phyloP scores from a whole-genome alignment of 1,140 invertebrate species.

The Harpegnathos saltator region DNA sequence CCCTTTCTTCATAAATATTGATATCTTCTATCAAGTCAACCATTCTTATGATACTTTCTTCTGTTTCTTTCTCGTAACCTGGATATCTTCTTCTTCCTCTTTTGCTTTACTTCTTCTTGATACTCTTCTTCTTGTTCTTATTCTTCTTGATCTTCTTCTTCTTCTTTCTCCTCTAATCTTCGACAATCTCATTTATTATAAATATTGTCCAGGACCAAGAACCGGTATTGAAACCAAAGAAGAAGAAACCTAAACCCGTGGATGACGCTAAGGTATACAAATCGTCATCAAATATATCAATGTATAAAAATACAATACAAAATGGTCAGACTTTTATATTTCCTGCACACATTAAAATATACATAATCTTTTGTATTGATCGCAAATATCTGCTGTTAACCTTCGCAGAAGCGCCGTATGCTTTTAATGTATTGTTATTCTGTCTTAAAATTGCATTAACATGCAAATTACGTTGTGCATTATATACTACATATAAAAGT shows the following conservation, averaged over 20 bases:
- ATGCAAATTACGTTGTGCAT: background rate
- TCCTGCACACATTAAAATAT: background rate
- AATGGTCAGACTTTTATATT: background rate
- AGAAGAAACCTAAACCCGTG: slow-evolving; percentile 49
- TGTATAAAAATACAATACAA: slow-evolving; percentile 1
- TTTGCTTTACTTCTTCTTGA: background rate
- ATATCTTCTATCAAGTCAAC: background rate
- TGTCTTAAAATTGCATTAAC: slow-evolving; percentile 6
- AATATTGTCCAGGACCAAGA: slow-evolving; percentile 66
- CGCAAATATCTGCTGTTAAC: slow-evolving; percentile 29
- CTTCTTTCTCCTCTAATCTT: slow-evolving; percentile 40
- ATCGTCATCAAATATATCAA: slow-evolving; percentile 21
- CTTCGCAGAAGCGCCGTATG: background rate
- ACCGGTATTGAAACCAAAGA: slow-evolving; percentile 65
- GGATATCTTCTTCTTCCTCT: background rate
- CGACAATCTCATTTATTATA: slow-evolving; percentile 31
- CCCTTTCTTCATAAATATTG: slow-evolving; percentile 24
- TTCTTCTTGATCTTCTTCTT: background rate
- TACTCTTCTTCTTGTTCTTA: slow-evolving; percentile 4
- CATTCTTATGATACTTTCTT: background rate
- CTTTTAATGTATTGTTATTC: slow-evolving; percentile 26
- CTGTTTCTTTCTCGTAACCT: slow-evolving; percentile 1
- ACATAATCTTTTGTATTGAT: background rate
- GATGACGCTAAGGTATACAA: slow-evolving; percentile 73
- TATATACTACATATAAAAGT: slow-evolving; percentile 13